phyloP scores from a whole-genome alignment of 2,797 vertebrate genomes.

The Pampus argenteus region DNA sequence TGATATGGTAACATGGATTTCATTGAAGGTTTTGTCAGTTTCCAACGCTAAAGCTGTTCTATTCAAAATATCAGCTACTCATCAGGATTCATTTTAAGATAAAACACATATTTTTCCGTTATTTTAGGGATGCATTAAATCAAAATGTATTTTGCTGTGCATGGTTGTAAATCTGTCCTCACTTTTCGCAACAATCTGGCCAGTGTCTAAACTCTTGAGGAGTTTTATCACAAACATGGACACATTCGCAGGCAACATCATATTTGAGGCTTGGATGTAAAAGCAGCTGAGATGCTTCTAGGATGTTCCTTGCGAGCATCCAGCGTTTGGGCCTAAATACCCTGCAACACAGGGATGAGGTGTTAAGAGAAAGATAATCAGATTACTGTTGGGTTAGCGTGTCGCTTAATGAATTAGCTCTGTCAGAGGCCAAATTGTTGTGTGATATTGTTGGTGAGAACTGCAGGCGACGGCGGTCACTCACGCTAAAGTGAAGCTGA shows the following conservation, averaged over 20 bases:
- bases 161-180: neutral
- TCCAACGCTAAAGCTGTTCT: neutral
- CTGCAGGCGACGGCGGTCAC: neutral
- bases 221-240: neutral
- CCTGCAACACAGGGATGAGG: constrained; percentile 30
- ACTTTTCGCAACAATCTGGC: neutral
- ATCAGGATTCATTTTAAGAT: neutral
- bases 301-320: neutral
- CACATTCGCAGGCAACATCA: neutral
- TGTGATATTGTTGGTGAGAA: constrained; percentile 51
- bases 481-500: constrained; percentile 27
- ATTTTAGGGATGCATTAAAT: neutral
- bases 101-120: neutral
- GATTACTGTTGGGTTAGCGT: constrained; percentile 60
- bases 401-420: constrained; percentile 57
- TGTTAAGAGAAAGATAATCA: constrained; percentile 61
- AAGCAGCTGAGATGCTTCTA: neutral
- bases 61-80: neutral
- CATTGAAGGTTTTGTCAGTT: neutral
- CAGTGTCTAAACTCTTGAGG: neutral
- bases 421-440: constrained; percentile 54
- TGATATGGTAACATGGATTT: neutral
- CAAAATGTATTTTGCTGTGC: neutral
- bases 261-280: constrained; percentile 6
- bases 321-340: constrained; percentile 5